Evolutionary conservation across 1,140 invertebrate genomes (phyloP), one percentile per base, ranked within the genome.

Genomic region (Aphelinus certus): DNA sequence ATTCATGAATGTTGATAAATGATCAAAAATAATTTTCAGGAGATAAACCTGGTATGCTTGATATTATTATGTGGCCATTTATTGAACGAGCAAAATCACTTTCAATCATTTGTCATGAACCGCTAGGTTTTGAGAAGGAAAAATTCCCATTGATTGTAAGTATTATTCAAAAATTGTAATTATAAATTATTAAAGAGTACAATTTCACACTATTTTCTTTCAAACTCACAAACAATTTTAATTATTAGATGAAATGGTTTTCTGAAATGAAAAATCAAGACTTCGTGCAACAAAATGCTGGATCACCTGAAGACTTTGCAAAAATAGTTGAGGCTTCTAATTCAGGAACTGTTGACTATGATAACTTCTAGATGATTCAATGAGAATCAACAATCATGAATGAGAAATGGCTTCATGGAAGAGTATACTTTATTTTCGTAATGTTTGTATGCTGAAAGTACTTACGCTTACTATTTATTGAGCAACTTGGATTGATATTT

Each of bases 61-160:
- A 85, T 51, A 69, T 85, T 70, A 9, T 83, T 9, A 85, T 85
- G 78, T 85, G 84, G 84, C 84, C 84, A 2, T 85, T 84, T 83
- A 81, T 84, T 48, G 83, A 86, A 67, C 71, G 82, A 60, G 79
- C 81, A 42, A 86, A 84, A 63, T 73, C 81, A 60, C 69, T 86
- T n/a, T 76, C 82, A 65, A 9, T 86, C 53, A 72, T 85, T 46
- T 80, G 72, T 45, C 80, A 83, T 53, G 77, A 81, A 69, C n/a
- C 77, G 51, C 51, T 79, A 26, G 76, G 76, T 69, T 83, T 83
- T 64, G 77, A 80, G 7, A 82, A 83, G 65, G 79, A 83, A 49
- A 81, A 83, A 64, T 82, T 83, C 51, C 75, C 81, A 2, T 26
- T 76, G 56, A 70, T 82, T 49, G 82, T 83, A 77, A 80, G 79